Evolutionary conservation across 2,888 invertebrate species (phyloP).

Genomic region (Panzeria rudis): DNA sequence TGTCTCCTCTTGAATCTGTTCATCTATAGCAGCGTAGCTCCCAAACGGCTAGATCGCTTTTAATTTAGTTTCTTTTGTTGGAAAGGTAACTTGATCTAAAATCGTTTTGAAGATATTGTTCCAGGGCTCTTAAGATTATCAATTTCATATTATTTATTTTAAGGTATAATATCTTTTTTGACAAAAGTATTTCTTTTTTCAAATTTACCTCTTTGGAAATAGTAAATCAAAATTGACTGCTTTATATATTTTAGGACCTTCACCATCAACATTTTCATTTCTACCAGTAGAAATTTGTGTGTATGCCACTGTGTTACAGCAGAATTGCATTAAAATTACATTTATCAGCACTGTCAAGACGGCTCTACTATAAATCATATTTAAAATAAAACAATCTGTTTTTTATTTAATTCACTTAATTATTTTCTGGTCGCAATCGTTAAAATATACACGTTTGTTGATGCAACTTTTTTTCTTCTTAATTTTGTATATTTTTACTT

Average conservation of each 20-base stretch:
- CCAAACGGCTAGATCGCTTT: too few relatives aligned
- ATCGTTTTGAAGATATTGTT: too few relatives aligned
- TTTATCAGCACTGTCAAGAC: constrained; percentile 28
- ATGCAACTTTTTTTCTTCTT: constrained; percentile 2
- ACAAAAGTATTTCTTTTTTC: too few relatives aligned
- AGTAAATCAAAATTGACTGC: constrained; percentile 81
- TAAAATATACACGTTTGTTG: constrained; percentile 40
- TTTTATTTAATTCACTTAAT: not conserved
- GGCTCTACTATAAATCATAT: constrained; percentile 49
- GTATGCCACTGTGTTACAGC: constrained; percentile 73
- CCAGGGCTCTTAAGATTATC: too few relatives aligned
- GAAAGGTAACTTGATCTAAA: too few relatives aligned
- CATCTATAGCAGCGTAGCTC: too few relatives aligned
- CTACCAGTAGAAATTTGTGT: constrained; percentile 78
- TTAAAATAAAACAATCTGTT: not conserved
- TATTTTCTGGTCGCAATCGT: constrained; percentile 3
- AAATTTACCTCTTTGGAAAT: constrained; percentile 80
- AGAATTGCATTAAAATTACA: constrained; percentile 39
- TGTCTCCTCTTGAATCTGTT: too few relatives aligned
- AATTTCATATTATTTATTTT: too few relatives aligned
- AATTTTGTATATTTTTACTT: constrained; percentile 17
- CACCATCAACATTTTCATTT: constrained; percentile 66
- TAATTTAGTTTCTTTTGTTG: too few relatives aligned
- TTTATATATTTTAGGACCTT: constrained; percentile 81
- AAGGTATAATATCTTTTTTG: too few relatives aligned